A percentile compares a stretch with the other conserved stretches of the same genome.
Evolutionary conservation across 2,797 vertebrate genomes (phyloP).

Genomic region (Hybognathus amarus): DNA sequence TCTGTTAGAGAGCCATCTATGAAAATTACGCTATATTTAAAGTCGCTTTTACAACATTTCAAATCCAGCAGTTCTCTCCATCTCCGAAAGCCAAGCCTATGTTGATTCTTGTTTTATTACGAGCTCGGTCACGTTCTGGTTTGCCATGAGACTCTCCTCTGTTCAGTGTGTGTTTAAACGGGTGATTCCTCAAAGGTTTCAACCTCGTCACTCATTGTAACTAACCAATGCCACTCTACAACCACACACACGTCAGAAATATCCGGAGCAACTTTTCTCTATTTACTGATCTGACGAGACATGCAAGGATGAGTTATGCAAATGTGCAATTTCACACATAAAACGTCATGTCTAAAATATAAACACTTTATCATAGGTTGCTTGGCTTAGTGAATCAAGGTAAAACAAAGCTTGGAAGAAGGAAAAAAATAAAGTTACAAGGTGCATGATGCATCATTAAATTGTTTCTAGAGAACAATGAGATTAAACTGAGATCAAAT

Average conservation of each 20-base stretch:
- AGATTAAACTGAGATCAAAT: background rate
- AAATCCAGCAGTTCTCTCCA: background rate
- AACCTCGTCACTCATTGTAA: background rate
- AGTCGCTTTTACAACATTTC: background rate
- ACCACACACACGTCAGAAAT: background rate
- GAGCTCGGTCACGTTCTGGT: accelerated
- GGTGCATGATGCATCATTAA: background rate
- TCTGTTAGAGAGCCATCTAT: background rate
- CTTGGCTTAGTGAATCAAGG: background rate
- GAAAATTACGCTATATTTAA: accelerated
- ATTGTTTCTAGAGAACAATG: background rate
- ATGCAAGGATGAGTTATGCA: background rate
- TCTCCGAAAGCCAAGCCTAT: background rate
- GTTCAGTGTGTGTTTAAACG: background rate
- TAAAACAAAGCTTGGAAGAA: background rate
- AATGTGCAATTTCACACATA: no score
- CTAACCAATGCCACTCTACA: background rate
- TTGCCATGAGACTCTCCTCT: background rate
- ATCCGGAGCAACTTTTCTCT: background rate
- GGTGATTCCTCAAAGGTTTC: background rate
- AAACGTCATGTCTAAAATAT: background rate
- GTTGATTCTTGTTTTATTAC: background rate
- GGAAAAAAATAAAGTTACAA: background rate
- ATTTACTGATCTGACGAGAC: background rate
- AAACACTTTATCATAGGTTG: background rate